phyloP scores from a whole-genome alignment of 1,140 invertebrate genomes.

The Gryllus bimaculatus region DNA sequence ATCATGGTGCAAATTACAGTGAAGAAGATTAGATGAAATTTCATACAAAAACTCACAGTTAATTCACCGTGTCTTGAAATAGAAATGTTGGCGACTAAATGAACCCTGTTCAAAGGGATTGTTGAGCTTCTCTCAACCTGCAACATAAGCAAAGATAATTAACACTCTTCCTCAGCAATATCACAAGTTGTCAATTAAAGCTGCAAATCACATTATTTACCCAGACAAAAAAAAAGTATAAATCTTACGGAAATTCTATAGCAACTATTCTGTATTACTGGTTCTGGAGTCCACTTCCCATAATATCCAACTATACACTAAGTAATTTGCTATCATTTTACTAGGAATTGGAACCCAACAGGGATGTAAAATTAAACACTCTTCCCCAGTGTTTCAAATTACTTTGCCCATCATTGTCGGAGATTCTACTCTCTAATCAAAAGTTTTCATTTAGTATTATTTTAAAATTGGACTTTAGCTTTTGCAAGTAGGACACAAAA shows the following conservation, averaged over 20 bases:
- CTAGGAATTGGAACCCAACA: no score
- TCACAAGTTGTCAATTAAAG: background rate
- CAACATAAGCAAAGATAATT: background rate
- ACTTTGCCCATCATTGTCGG: no score
- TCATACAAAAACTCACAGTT: slow-evolving; percentile 10
- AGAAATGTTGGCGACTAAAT: slow-evolving; percentile 18
- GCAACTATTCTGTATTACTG: background rate
- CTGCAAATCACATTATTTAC: background rate
- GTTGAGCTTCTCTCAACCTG: slow-evolving; percentile 21
- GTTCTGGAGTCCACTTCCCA: background rate
- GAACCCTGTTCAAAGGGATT: slow-evolving; percentile 14
- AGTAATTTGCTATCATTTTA: no score
- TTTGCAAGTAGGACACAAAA: no score
- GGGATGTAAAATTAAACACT: no score
- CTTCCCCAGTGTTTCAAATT: no score
- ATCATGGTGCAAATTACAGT: background rate
- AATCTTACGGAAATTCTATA: background rate
- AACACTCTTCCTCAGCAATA: background rate
- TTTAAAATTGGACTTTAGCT: no score
- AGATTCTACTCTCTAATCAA: no score
- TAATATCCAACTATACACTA: no score
- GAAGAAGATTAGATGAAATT: background rate
- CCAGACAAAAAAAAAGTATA: background rate
- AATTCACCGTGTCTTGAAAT: slow-evolving; percentile 20
- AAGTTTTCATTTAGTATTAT: no score